Conservation (phyloP, 2,888 invertebrate species). For the Halocaridina rubra region DNA sequence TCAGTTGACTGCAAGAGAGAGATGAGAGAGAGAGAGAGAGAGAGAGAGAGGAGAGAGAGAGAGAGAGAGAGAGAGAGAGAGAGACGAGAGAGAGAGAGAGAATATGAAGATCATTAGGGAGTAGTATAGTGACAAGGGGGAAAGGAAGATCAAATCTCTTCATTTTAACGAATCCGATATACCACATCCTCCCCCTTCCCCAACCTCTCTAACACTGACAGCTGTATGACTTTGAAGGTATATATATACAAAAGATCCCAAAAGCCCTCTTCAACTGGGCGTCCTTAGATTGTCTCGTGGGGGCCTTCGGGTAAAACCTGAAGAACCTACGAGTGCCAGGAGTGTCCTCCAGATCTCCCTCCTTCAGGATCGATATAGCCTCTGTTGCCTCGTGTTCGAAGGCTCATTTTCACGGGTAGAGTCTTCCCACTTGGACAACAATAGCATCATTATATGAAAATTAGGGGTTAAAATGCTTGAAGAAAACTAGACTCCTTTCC, state of each 20-base stretch:
- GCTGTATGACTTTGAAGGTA: constrained; percentile 27
- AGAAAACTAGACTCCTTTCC: constrained; percentile 17
- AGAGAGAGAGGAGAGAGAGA: neutral
- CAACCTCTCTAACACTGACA: constrained; percentile 14
- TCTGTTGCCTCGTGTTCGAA: neutral
- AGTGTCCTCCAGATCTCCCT: too few relatives aligned
- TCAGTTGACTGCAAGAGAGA: too few relatives aligned
- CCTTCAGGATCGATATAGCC: constrained; percentile 12
- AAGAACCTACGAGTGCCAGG: neutral
- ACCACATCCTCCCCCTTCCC: constrained; percentile 13
- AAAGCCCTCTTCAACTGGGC: neutral
- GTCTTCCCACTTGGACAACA: constrained; percentile 1
- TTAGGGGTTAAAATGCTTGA: constrained; percentile 30
- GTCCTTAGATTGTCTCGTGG: constrained; percentile 10
- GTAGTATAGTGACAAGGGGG: too few relatives aligned
- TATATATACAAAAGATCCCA: constrained; percentile 5
- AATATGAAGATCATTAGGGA: constrained; percentile 42
- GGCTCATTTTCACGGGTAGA: neutral
- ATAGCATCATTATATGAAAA: constrained; percentile 30
- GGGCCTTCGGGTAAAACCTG: constrained; percentile 1
- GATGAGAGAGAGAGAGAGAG: neutral
- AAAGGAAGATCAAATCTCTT: constrained; percentile 51
- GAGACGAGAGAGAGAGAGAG: neutral
- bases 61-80: neutral
- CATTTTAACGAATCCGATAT: constrained; percentile 53